Evolutionary conservation across 2,113 vertebrate species (phyloP), one percentile per base, ranked within the genome.

Genomic region (Saguinus imperator): DNA sequence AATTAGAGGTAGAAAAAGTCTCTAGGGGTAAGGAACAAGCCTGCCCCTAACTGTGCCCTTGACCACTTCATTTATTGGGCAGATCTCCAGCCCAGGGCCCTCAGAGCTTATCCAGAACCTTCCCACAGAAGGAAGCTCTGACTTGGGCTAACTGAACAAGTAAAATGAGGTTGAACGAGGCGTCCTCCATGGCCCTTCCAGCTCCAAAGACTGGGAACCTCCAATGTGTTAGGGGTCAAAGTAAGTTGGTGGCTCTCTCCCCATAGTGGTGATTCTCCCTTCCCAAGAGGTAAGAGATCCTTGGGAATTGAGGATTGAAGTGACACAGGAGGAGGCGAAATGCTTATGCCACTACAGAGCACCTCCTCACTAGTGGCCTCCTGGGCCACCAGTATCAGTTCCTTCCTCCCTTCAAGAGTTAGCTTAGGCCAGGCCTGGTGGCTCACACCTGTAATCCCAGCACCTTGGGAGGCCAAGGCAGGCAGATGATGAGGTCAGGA

Each of bases 161-260:
- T 0, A 0, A n/a, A 85, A 50, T 43, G 13, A 89, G 76, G 20
- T 40, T 35, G 58, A 55, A 10, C 23, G 1, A 1, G 6, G 13
- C 4, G 1, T 14, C 81, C 80, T 89, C 58, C 16, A 29, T 43
- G 48, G 32, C 21, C 64, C 29, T 79, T 52, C 70, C 6, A 6
- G 32, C 35, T 40, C 10, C 45, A 20, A 32, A 23, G 75, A 16
- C 21, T 20, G 35, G 57, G 77, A 55, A 21, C 64, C 32, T 68
- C 20, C 27, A 0, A 5, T n/a, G 10, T 5, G 1, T 82, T 27
- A 25, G 55, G 18, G 61, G 12, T 14, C 2, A 0, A 50, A 9
- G 8, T 37, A 16, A 11, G 16, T 9, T 32, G 9, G 27, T 66
- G 37, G 72, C 25, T 72, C 1, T 79, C 50, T 29, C 6, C 11